phyloP scores from a whole-genome alignment of 1,140 invertebrate genomes.

The honey bee (Apis mellifera) region Amel_HAv3.1 CM009934.2:9939501-9940000 shows the following conservation, averaged over 20 bases:
- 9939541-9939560: background rate
- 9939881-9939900: too few relatives aligned
- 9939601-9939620: background rate
- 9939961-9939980: constrained; percentile 65
- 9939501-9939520: background rate
- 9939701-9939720: background rate
- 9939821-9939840: too few relatives aligned
- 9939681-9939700: background rate
- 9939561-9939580: background rate
- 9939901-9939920: constrained; percentile 39
- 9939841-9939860: background rate
- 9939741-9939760: background rate
- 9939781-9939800: background rate
- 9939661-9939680: background rate
- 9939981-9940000: constrained; percentile 75
- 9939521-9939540: background rate
- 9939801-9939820: background rate
- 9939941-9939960: constrained; percentile 50
- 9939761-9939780: constrained; percentile 26
- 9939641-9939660: background rate
- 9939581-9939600: background rate
- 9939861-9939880: background rate
- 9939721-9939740: background rate
- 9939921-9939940: background rate
- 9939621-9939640: background rate